A percentile compares a stretch with the other conserved stretches of the same genome.
These are phyloP conservation scores for Leptopilina myrica DNA, from an alignment of 2,888 invertebrate species.

Conservation along the genomic window DNA sequence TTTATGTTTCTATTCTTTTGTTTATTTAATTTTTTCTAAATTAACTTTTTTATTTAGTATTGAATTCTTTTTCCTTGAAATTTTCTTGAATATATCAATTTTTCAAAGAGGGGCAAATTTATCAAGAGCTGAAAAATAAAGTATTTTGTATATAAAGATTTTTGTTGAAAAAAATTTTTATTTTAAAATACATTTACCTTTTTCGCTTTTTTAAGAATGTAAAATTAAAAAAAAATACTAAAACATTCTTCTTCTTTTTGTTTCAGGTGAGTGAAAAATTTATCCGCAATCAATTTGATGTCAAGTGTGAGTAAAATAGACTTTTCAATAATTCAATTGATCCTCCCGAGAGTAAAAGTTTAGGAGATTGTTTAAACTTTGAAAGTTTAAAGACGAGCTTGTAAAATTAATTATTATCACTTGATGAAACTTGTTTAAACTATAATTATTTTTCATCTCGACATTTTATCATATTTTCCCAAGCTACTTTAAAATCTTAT, in stretches of 20 bases:
- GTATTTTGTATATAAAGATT: too few relatives aligned
- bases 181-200: too few relatives aligned
- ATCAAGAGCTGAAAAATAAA: too few relatives aligned
- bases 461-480: constrained; percentile 33
- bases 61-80: too few relatives aligned
- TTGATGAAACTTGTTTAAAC: neutral
- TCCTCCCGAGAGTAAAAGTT: neutral
- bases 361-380: neutral
- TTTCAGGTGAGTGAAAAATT: constrained; percentile 18
- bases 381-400: neutral
- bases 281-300: neutral
- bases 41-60: too few relatives aligned
- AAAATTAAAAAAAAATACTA: too few relatives aligned
- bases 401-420: constrained; percentile 15
- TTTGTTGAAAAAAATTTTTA: too few relatives aligned
- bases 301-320: neutral
- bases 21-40: too few relatives aligned
- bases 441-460: constrained; percentile 6
- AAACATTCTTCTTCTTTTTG: constrained; percentile 6
- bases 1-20: too few relatives aligned
- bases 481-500: constrained; percentile 22
- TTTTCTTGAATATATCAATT: too few relatives aligned
- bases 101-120: too few relatives aligned
- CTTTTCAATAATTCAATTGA: neutral
- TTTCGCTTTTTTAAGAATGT: too few relatives aligned